These are phyloP conservation scores for Ips nitidus DNA, from an alignment of 1,140 invertebrate species.

Conservation along the genomic window DNA sequence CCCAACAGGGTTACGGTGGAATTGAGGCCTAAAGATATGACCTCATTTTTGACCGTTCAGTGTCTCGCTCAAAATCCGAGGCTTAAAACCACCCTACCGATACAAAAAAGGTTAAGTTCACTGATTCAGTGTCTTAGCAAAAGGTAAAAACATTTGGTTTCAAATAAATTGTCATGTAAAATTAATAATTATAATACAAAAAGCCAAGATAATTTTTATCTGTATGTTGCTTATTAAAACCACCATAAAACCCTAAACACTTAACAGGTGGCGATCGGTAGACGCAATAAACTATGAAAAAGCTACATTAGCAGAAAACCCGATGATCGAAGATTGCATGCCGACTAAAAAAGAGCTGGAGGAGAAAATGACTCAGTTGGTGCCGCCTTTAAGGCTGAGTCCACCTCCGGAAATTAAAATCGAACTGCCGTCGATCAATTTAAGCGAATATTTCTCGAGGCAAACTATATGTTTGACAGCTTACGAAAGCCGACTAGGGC, in stretches of 20 bases:
- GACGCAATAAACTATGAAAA: slow-evolving; percentile 44
- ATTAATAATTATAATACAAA: background rate
- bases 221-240: background rate
- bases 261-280: slow-evolving; percentile 32
- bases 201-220: no score
- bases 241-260: background rate
- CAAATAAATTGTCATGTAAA: slow-evolving; percentile 47
- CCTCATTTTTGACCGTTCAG: slow-evolving; percentile 83
- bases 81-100: slow-evolving; percentile 68
- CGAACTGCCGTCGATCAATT: slow-evolving; percentile 68
- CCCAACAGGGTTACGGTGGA: slow-evolving; percentile 78
- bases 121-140: slow-evolving; percentile 76
- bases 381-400: slow-evolving; percentile 52
- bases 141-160: slow-evolving; percentile 59
- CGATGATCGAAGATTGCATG: slow-evolving; percentile 39
- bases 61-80: slow-evolving; percentile 89
- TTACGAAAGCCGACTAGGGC: slow-evolving; percentile 67
- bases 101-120: slow-evolving; percentile 72
- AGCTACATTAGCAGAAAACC: slow-evolving; percentile 37
- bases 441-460: slow-evolving; percentile 66
- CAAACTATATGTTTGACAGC: slow-evolving; percentile 73
- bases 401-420: slow-evolving; percentile 62
- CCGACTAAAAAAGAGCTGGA: slow-evolving; percentile 38
- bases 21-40: slow-evolving; percentile 74
- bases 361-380: slow-evolving; percentile 34